Evolutionary conservation across 1,140 invertebrate genomes (phyloP), one percentile per base, ranked within the genome.

Genomic region (Episyrphus balteatus): DNA sequence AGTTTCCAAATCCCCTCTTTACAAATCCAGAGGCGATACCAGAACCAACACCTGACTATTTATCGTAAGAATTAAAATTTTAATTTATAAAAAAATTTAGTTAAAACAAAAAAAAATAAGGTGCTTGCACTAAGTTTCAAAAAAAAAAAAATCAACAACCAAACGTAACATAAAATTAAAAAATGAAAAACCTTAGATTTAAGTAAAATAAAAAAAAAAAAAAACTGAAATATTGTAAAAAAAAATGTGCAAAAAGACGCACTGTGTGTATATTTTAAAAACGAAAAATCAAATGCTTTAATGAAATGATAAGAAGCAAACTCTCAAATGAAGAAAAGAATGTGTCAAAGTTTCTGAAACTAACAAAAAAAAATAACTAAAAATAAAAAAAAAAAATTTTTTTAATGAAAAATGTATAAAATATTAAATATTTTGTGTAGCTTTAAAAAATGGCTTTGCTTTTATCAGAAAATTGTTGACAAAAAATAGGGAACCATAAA

Each of bases 1-100:
- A 94, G 71, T 93, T 95, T 73, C 91, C 91, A 44, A 94, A 95
- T 67, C 90, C 91, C 44, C 74, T 95, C 54, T 92, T 93, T 70
- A 88, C 89, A 58, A 89, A 88, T 57, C 83, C 78, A 57, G 81
- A 85, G 58, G 60, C 63, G 53, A 66, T 64, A 62, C 71, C 62
- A 44, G 66, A 66, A 49, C 72, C 73, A 58, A 73, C 73, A 67
- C 72, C 73, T 33, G 66, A 68, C 36, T 68, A 68, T 49, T 47
- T 68, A 42, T 68, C 66, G 50, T 68, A 66, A 58, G 41, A 31
- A 40, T 31, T 30, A 44, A 47, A 14, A n/a, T 5, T 17, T 17
- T 26, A 26, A 26, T 26, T 26, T 26, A 26, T 26, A 26, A 26
- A 5, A 26, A 26, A 26, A 26, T 5, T 26, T 26, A 26, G 21